Evolutionary conservation across 2,888 invertebrate species (phyloP), one percentile per base, ranked within the genome.

Genomic region (Cylindroiulus punctatus): DNA sequence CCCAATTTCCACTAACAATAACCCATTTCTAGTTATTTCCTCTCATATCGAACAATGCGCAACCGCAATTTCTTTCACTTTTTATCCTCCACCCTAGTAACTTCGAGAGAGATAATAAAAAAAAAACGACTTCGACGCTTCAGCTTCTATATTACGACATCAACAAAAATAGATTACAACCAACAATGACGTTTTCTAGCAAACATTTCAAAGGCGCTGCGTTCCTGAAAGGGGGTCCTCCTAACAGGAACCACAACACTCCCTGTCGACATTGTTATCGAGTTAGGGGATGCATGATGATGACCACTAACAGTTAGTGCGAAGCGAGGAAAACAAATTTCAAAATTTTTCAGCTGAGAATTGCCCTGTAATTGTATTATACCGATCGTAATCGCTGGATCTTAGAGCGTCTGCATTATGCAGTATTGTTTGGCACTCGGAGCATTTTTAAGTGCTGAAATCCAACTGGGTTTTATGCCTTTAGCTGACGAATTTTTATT

Each of bases 1-100:
- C 76, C 76, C 76, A 76, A 76, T 76, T 76, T 76, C 76, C 76
- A 76, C 76, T 76, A 76, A 76, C 76, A 76, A 76, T 76, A 76
- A 76, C 76, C 76, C 76, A 76, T 76, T 76, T 30, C 76, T 76
- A 76, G 76, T 76, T 76, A 76, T 76, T 76, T 76, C 76, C 76
- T 30, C 76, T 76, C 76, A 76, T 76, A 76, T 76, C 76, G 76
- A 76, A 76, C 76, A 76, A 76, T 76, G 76, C 30, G 76, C 30
- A 76, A 76, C 76, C 76, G 76, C 76, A 76, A 76, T 76, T 76
- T 76, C 76, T 76, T 76, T 30, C 76, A 12, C 30, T 76, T 76
- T 76, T 76, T 76, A 12, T 76, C 30, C 76, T 76, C 76, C 76
- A 30, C 76, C 76, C 76, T 30, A 30, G 76, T 22, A 76, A 76